phyloP scores from a whole-genome alignment of 2,888 invertebrate genomes.

The Stenodera caucasica region DNA sequence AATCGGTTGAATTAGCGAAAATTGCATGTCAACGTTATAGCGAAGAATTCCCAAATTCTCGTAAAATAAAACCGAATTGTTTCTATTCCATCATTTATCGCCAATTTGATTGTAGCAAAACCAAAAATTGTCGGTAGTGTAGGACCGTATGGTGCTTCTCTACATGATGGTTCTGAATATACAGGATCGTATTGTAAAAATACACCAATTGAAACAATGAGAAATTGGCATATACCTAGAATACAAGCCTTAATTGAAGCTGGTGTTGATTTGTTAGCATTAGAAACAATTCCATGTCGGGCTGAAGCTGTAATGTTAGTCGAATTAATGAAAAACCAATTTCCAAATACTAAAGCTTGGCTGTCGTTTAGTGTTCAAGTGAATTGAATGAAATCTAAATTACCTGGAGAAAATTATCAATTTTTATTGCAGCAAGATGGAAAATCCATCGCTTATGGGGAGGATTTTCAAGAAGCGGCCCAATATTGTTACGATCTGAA shows the following conservation, averaged over 20 bases:
- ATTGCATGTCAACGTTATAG: constrained; percentile 68
- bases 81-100: constrained; percentile 8
- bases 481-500: constrained; percentile 63
- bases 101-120: constrained; percentile 36
- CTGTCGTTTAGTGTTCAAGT: constrained; percentile 86
- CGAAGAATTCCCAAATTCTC: constrained; percentile 50
- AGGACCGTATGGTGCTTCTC: constrained; percentile 89
- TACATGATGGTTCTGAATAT: constrained; percentile 92
- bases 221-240: constrained; percentile 83
- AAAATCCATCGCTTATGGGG: constrained; percentile 73
- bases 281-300: constrained; percentile 90
- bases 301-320: constrained; percentile 81
- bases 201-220: constrained; percentile 65
- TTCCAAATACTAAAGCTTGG: constrained; percentile 81
- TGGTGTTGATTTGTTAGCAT: constrained; percentile 81
- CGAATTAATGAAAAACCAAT: constrained; percentile 72
- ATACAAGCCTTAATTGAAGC: constrained; percentile 77
- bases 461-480: constrained; percentile 74
- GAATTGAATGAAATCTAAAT: constrained; percentile 23
- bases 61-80: constrained; percentile 29
- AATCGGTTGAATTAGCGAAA: constrained; percentile 74
- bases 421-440: constrained; percentile 60
- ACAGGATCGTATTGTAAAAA: constrained; percentile 78
- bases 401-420: background rate
- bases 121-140: constrained; percentile 84